Percentiles rank a stretch among this genome's conserved stretches.
phyloP scores from a whole-genome alignment of 1,140 invertebrate species.

The Pemphigus obesinymphae region DNA sequence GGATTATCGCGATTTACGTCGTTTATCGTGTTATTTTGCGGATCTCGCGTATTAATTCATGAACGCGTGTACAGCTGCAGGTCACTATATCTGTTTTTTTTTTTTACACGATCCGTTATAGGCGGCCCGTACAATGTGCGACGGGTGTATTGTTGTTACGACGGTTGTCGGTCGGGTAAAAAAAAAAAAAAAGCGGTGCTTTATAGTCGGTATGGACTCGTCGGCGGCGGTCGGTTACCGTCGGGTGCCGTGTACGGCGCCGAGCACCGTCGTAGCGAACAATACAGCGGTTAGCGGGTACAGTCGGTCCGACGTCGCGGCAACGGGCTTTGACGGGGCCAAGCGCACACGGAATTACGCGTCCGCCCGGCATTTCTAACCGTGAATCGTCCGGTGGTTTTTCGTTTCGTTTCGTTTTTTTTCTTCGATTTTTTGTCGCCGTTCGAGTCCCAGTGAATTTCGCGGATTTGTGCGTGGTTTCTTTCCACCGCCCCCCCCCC shows the following conservation, averaged over 20 bases:
- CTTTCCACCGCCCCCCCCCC: too few species aligned
- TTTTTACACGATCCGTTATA: too few species aligned
- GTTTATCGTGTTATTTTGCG: too few species aligned
- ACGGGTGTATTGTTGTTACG: too few species aligned
- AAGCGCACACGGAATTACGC: not conserved
- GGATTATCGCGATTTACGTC: too few species aligned
- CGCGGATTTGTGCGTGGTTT: not conserved
- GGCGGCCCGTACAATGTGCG: too few species aligned
- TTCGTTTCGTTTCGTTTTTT: not conserved
- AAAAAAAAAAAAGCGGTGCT: too few species aligned
- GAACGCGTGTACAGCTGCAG: too few species aligned
- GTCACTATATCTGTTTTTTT: too few species aligned
- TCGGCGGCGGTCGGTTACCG: not conserved
- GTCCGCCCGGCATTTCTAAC: not conserved
- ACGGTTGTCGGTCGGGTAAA: too few species aligned
- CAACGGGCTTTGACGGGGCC: not conserved
- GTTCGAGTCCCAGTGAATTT: not conserved
- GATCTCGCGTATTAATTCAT: too few species aligned
- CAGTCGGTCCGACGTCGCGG: conserved; percentile 9
- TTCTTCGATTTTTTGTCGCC: not conserved
- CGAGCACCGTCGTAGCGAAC: not conserved
- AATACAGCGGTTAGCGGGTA: not conserved
- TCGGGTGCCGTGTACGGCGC: not conserved
- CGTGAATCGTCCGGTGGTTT: not conserved
- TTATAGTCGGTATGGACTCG: not conserved